phyloP scores from a whole-genome alignment of 2,797 vertebrate genomes.

The Vultur gryphus region DNA sequence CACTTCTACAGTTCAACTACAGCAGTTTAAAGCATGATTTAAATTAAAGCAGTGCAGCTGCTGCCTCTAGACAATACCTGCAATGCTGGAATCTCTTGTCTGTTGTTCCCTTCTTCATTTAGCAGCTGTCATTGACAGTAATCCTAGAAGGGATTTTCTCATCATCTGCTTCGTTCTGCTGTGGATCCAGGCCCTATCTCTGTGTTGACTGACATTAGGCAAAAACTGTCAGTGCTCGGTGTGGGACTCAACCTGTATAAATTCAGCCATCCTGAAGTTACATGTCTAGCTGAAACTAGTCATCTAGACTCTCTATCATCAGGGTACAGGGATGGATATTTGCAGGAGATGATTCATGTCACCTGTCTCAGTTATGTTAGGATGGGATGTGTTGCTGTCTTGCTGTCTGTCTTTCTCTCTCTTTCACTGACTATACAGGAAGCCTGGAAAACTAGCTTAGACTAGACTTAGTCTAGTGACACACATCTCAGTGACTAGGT shows the following conservation, averaged over 20 bases:
- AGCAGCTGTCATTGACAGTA: conserved; percentile 23
- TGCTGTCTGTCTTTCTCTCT: neutral
- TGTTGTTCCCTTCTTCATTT: neutral
- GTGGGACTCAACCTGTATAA: neutral
- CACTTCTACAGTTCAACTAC: neutral
- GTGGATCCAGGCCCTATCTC: neutral
- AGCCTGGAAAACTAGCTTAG: neutral
- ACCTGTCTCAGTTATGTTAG: neutral
- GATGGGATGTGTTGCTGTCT: neutral
- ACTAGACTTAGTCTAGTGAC: neutral
- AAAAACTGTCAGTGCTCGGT: neutral
- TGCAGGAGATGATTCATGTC: neutral
- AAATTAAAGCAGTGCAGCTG: conserved; percentile 14
- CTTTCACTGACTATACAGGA: neutral
- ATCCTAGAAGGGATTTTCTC: conserved; percentile 32
- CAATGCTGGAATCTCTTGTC: neutral
- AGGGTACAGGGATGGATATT: neutral
- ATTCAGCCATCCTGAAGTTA: neutral
- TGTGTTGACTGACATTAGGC: neutral
- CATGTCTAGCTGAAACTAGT: neutral
- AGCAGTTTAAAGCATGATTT: neutral
- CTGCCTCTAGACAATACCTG: neutral
- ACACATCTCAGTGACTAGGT: neutral
- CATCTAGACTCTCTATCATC: neutral
- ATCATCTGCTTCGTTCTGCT: neutral